Base-by-base conservation (phyloP, 2,113 vertebrate species). In the Otus sunia region DNA sequence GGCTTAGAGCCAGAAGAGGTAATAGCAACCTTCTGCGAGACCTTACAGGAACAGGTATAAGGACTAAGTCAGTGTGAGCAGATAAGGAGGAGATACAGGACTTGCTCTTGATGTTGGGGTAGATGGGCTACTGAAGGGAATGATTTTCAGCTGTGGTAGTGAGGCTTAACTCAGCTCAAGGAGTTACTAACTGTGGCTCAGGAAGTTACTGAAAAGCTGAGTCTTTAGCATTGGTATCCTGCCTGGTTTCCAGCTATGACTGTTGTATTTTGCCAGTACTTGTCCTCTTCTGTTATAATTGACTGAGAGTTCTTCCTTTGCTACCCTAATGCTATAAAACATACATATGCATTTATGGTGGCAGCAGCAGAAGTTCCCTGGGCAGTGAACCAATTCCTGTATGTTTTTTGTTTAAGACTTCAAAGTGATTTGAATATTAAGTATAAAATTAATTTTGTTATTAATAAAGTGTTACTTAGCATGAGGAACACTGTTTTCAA, bases 1-100 rank as follows among this genome's bases (percentile, higher is more conserved):
- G 66, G 59, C 41, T 37, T 19, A 22, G 52, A 75, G 72, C 52
- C n/a, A 45, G 64, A 16, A 66, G 72, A 50, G n/a, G 15, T 9
- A 22, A 21, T 1, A 13, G 27, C 17, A 45, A 29, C 55, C 22
- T 73, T 37, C 66, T 45, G 43, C 0, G 11, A 53, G 41, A 30
- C 14, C 56, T 37, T 29, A 5, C 0, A 19, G 45, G 50, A 34
- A 49, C 53, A 5, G 0, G 0, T 29, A 7, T 23, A 8, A 0
- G 14, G 37, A 19, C 6, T 8, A 15, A 45, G 22, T 23, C 26
- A 8, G 55, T 7, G 29, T 36, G 73, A 36, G 47, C 47, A 37
- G 37, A 7, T 27, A 2, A 75, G 32, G 66, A 81, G 39, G 34
- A 50, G 41, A 50, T 11, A 17, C 4, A 32, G 43, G 66, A 34